Base-by-base conservation (phyloP, 2,888 invertebrate genomes). In the Mesoligia furuncula region DNA sequence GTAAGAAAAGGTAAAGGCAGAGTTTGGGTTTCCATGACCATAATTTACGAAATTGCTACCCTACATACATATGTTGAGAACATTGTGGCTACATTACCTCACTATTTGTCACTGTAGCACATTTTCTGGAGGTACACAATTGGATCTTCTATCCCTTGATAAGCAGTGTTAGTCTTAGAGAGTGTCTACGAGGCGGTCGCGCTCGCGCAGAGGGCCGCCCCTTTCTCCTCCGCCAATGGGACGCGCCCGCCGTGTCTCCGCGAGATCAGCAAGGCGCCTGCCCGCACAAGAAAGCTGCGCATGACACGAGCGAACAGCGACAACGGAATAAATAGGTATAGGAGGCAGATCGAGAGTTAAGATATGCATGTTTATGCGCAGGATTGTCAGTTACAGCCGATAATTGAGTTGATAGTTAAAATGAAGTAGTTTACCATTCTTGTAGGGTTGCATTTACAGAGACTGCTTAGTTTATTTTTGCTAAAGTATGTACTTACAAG, bases 201-300 rank as follows among this genome's bases (percentile, higher is more conserved):
- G 61, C 79, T 73, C 42, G 62, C 90, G 91, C 84, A 80, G 84
- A 83, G 91, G 81, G 91, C 93, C 96, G 95, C 96, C 96, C 95
- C 93, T 93, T 95, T 95, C 93, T 86, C 85, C 91, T 92, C 92
- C 90, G 88, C 95, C 94, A 96, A 96, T 95, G 89, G 88, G 93
- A 92, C 88, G 90, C 89, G 87, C 82, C 89, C 86, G 90, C 85
- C 88, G 85, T 92, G 93, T 94, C 94, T 93, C 93, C 91, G 81
- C 87, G 90, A 93, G 92, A 93, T 93, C 92, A 92, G 90, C 89
- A 88, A 90, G 90, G 90, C 89, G 87, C 90, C 90, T 89, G 88
- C 89, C 73, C 75, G 87, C 83, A 80, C 77, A 74, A 57, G 57
- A 67, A 75, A 70, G 57, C 76, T 81, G 76, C 71, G 62, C 73